A percentile compares a stretch with the other conserved stretches of the same genome.
phyloP scores from a whole-genome alignment of 2,888 invertebrate species.

The Pristionchus mayeri region DNA sequence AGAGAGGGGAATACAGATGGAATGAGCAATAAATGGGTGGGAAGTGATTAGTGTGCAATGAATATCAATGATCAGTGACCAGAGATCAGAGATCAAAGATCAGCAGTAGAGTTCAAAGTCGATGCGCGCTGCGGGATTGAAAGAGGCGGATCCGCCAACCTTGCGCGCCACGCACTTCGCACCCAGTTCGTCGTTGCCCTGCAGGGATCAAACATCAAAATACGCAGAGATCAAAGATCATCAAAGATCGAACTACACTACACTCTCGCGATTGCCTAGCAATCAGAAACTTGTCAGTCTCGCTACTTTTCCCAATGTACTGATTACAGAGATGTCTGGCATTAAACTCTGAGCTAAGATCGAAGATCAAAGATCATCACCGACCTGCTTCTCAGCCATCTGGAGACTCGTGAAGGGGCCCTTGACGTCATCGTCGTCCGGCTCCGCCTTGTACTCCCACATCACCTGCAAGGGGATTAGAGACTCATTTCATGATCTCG shows the following conservation, averaged over 20 bases:
- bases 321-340: no score
- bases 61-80: no score
- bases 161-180: constrained; percentile 63
- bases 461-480: constrained; percentile 51
- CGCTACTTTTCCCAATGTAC: no score
- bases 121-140: constrained; percentile 67
- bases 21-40: not conserved
- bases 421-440: constrained; percentile 56
- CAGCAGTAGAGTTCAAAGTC: constrained; percentile 69
- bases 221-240: no score
- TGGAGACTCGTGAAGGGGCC: constrained; percentile 60
- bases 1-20: no score
- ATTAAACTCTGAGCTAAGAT: no score
- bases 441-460: constrained; percentile 67
- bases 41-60: not conserved
- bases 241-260: not conserved
- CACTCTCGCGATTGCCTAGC: no score
- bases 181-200: constrained; percentile 58
- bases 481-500: not conserved
- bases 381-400: constrained; percentile 56
- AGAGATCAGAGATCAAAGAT: not conserved
- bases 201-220: constrained; percentile 27
- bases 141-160: constrained; percentile 58
- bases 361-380: no score
- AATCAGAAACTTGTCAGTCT: no score